These are phyloP conservation scores for Daktulosphaira vitifoliae DNA, from an alignment of 1,140 invertebrate genomes.

Conservation along the genomic window DNA sequence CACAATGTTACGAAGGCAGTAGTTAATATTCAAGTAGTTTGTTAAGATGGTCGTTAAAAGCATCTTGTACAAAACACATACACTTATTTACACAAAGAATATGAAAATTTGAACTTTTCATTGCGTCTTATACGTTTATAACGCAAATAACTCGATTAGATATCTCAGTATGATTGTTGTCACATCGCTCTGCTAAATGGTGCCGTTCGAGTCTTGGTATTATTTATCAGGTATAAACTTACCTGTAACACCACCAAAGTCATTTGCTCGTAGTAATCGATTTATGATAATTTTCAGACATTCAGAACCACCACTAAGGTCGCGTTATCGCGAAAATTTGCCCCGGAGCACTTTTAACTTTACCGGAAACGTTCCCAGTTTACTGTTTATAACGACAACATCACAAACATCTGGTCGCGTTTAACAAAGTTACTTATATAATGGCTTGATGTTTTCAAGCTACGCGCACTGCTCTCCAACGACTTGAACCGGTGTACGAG, in stretches of 20 bases:
- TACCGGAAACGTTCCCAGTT: background rate
- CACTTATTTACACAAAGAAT: no score
- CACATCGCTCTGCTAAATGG: background rate
- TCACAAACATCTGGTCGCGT: constrained; percentile 13
- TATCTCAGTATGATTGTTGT: background rate
- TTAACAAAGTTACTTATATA: constrained; percentile 12
- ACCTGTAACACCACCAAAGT: background rate
- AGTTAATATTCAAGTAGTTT: no score
- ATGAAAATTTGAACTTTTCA: no score
- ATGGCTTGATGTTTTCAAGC: background rate
- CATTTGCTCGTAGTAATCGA: no score
- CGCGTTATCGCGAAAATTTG: background rate
- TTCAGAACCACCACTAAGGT: background rate
- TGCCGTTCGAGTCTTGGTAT: background rate
- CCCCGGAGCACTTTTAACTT: background rate
- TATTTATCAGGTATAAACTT: background rate
- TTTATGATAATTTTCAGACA: background rate
- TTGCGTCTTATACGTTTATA: no score
- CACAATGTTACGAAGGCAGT: no score
- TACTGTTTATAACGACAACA: background rate
- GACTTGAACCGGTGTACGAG: constrained; percentile 7
- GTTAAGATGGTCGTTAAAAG: no score
- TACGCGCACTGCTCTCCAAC: background rate
- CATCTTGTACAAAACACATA: no score
- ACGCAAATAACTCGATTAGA: background rate